Conservation (phyloP, 2,797 vertebrate genomes). For the Aldrovandia affinis region DNA sequence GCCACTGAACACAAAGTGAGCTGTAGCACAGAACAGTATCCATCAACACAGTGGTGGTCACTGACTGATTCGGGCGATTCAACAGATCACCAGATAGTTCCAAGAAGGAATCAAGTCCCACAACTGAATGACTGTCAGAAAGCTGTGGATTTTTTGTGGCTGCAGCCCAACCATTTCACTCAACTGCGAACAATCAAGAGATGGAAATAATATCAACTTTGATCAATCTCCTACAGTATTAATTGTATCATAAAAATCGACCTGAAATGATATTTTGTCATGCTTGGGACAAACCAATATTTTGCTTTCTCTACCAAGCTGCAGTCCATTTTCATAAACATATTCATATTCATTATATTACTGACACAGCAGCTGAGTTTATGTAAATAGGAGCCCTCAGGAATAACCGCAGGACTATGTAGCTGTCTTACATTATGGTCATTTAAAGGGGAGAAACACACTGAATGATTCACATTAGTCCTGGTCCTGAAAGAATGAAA, state of each 20-base stretch:
- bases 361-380: neutral
- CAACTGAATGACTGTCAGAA: no score
- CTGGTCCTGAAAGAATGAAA: neutral
- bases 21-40: neutral
- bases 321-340: neutral
- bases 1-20: neutral
- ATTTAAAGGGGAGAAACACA: neutral
- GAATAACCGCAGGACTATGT: neutral
- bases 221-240: neutral
- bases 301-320: neutral
- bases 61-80: no score
- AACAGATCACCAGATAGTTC: no score
- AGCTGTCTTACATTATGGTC: neutral
- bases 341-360: neutral
- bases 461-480: neutral
- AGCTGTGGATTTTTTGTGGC: neutral
- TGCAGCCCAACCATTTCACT: neutral
- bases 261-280: neutral
- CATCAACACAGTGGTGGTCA: neutral
- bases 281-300: neutral
- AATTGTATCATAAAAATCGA: neutral
- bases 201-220: neutral
- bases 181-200: neutral
- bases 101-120: no score
- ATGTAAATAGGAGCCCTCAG: neutral